Evolutionary conservation across 1,140 invertebrate species (phyloP).

Genomic region (Bathynomus jamesi): DNA sequence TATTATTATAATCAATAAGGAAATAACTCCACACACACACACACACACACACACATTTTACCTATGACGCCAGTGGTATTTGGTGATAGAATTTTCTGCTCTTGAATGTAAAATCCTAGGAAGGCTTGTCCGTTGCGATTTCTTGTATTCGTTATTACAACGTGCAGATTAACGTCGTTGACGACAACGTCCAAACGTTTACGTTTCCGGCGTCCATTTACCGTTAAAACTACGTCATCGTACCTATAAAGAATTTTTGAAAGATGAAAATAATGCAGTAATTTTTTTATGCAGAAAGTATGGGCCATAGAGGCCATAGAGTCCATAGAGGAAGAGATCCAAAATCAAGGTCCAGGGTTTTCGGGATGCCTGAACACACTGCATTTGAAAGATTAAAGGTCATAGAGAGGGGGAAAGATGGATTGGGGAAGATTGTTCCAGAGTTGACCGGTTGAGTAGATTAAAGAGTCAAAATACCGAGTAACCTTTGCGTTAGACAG

Average conservation of each 20-base stretch:
- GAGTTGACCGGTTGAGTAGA: too few relatives aligned
- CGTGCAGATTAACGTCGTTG: conserved; percentile 24
- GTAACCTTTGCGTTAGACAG: too few relatives aligned
- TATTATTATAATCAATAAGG: background rate
- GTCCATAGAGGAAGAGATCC: too few relatives aligned
- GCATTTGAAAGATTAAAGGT: too few relatives aligned
- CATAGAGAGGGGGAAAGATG: too few relatives aligned
- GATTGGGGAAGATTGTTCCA: too few relatives aligned
- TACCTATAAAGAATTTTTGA: conserved; percentile 24
- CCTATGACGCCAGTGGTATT: conserved; percentile 34
- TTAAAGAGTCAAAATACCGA: too few relatives aligned
- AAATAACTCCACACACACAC: background rate
- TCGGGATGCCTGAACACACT: too few relatives aligned
- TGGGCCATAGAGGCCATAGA: too few relatives aligned
- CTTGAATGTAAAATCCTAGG: conserved; percentile 31
- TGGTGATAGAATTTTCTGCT: conserved; percentile 20
- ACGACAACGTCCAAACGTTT: conserved; percentile 19
- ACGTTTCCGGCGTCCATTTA: conserved; percentile 18
- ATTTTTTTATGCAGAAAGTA: too few relatives aligned
- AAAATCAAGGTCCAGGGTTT: too few relatives aligned
- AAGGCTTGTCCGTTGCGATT: conserved; percentile 24
- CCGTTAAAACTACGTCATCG: conserved; percentile 19
- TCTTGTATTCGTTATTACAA: conserved; percentile 27
- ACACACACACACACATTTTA: conserved; percentile 1
- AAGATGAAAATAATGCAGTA: too few relatives aligned